phyloP scores from a whole-genome alignment of 2,888 invertebrate species.

The Noctua fimbriata region DNA sequence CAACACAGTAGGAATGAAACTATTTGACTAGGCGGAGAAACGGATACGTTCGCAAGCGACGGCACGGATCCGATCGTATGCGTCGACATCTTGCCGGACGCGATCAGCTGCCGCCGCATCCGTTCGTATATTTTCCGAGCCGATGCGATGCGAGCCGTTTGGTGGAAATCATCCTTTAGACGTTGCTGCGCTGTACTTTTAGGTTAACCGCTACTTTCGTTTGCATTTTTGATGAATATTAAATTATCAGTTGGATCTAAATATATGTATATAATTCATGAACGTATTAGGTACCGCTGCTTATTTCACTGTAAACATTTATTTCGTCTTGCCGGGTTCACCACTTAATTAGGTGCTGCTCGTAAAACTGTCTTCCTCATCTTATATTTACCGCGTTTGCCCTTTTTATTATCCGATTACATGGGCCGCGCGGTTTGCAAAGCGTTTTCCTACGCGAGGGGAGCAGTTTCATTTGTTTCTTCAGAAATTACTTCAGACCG shows the following conservation, averaged over 20 bases:
- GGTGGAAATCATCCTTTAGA: not conserved
- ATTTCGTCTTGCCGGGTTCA: conserved; percentile 88
- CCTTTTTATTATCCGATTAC: conserved; percentile 91
- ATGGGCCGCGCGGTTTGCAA: conserved; percentile 89
- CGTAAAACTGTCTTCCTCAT: conserved; percentile 91
- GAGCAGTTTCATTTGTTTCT: conserved; percentile 90
- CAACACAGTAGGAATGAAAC: too few species aligned
- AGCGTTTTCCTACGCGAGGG: conserved; percentile 87
- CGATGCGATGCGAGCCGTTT: too few species aligned
- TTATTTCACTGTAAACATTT: conserved; percentile 85
- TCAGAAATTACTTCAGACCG: conserved; percentile 88
- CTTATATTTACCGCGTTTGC: conserved; percentile 91
- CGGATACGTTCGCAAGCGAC: too few species aligned
- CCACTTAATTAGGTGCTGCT: conserved; percentile 90
- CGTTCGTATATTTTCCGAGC: too few species aligned
- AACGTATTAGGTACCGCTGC: conserved; percentile 62
- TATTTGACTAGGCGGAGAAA: too few species aligned
- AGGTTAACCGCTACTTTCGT: not conserved
- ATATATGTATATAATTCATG: conserved; percentile 48
- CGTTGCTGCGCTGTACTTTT: not conserved
- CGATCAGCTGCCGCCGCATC: too few species aligned
- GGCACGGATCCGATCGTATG: too few species aligned
- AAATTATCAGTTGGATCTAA: conserved; percentile 5
- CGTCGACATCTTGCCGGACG: too few species aligned
- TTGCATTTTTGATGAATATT: not conserved